These are phyloP conservation scores for Melierax canorus DNA, from an alignment of 2,113 vertebrate genomes.

Conservation along the genomic window DNA sequence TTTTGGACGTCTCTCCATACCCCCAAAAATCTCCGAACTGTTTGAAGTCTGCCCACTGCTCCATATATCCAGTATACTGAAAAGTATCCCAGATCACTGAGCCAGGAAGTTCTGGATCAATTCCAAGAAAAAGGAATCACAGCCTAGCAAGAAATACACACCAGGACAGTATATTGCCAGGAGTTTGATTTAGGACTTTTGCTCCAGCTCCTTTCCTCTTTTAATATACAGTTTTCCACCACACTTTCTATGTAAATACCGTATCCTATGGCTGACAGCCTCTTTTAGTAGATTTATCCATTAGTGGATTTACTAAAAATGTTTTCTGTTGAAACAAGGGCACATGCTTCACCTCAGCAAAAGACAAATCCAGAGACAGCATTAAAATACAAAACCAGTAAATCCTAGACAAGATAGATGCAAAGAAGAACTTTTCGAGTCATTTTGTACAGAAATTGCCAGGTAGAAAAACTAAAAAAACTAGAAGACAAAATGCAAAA, in stretches of 20 bases:
- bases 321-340: conserved; percentile 36
- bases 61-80: not conserved
- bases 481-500: not conserved
- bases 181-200: conserved; percentile 15
- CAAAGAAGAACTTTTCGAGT: not conserved
- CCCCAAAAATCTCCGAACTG: not conserved
- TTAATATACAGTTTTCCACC: conserved; percentile 54
- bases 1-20: not conserved
- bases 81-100: not conserved
- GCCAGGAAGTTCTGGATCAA: not conserved
- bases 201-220: conserved; percentile 21
- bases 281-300: conserved; percentile 21
- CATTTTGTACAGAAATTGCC: not conserved
- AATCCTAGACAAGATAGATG: not conserved
- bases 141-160: conserved; percentile 21
- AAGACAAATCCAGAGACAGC: not conserved
- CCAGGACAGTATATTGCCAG: conserved; percentile 45
- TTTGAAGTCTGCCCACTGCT: not conserved
- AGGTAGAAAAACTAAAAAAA: not conserved
- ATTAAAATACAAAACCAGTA: not conserved
- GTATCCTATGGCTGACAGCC: not conserved
- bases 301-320: conserved; percentile 11
- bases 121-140: conserved; percentile 41
- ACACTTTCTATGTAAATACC: conserved; percentile 47
- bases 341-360: not conserved